Evolutionary conservation across 2,113 vertebrate species (phyloP).

Genomic region (Ibidorhyncha struthersii): DNA sequence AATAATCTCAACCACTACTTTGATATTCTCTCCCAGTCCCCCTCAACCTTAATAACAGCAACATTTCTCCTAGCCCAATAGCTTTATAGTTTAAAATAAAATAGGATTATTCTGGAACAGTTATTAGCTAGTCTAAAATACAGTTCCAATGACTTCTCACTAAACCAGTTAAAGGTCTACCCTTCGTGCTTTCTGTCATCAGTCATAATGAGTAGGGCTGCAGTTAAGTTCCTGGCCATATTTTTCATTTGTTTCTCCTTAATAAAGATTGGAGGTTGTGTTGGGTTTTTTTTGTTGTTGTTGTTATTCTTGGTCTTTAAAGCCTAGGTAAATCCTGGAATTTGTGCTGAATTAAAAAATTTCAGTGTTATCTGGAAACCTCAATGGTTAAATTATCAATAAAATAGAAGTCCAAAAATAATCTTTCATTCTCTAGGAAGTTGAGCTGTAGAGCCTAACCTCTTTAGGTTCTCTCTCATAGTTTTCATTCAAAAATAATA

Average conservation of each 20-base stretch:
- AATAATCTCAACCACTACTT: neutral
- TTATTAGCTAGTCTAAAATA: neutral
- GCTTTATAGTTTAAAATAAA: neutral
- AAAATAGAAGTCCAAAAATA: constrained; percentile 25
- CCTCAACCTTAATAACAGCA: neutral
- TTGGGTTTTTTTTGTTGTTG: neutral
- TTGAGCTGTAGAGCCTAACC: neutral
- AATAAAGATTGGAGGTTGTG: neutral
- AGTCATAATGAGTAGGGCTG: neutral
- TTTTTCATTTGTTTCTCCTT: neutral
- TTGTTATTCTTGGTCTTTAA: neutral
- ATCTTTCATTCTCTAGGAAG: constrained; percentile 9
- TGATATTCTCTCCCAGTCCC: neutral
- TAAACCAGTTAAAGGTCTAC: neutral
- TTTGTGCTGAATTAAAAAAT: neutral
- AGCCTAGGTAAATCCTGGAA: neutral
- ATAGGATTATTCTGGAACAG: neutral
- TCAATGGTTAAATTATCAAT: neutral
- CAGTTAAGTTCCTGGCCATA: neutral
- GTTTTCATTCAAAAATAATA: constrained; percentile 1
- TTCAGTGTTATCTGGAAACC: constrained; percentile 18
- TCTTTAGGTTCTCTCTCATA: neutral
- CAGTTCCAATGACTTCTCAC: neutral
- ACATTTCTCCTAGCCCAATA: neutral
- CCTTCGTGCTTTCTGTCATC: neutral